A percentile compares a stretch with the other conserved stretches of the same genome.
phyloP scores from a whole-genome alignment of 1,140 invertebrate genomes.

The Theocolax elegans region DNA sequence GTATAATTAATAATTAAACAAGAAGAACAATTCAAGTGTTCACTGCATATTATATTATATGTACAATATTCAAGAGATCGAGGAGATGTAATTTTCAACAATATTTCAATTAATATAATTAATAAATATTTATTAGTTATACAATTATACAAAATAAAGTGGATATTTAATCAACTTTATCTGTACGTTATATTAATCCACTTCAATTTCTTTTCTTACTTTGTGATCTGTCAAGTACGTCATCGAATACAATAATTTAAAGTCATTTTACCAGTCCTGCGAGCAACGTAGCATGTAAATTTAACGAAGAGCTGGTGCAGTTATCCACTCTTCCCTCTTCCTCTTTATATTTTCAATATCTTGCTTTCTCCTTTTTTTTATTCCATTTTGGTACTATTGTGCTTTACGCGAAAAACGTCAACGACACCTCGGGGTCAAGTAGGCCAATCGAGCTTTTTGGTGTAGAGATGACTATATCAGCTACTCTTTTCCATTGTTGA shows the following conservation, averaged over 20 bases:
- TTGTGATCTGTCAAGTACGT: not conserved
- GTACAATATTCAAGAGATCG: no score
- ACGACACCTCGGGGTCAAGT: constrained; percentile 23
- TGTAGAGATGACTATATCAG: constrained; percentile 26
- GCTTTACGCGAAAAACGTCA: constrained; percentile 2
- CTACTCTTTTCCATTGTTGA: not conserved
- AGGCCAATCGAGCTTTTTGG: constrained; percentile 29
- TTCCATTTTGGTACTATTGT: constrained; percentile 6
- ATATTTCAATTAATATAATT: no score
- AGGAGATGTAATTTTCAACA: no score
- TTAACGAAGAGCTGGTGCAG: constrained; percentile 24
- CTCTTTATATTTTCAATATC: not conserved
- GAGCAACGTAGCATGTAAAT: constrained; percentile 21
- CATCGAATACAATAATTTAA: constrained; percentile 8
- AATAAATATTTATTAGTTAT: no score
- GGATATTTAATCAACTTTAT: no score
- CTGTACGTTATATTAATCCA: no score
- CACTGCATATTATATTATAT: no score
- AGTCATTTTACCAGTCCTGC: constrained; percentile 3
- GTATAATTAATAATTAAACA: no score
- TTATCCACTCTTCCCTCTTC: not conserved
- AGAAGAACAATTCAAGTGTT: no score
- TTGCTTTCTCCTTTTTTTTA: not conserved
- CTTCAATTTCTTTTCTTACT: no score
- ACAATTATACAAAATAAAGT: no score